These are phyloP conservation scores for Parus major DNA, from an alignment of 2,113 vertebrate genomes.

Conservation along the genomic window DNA sequence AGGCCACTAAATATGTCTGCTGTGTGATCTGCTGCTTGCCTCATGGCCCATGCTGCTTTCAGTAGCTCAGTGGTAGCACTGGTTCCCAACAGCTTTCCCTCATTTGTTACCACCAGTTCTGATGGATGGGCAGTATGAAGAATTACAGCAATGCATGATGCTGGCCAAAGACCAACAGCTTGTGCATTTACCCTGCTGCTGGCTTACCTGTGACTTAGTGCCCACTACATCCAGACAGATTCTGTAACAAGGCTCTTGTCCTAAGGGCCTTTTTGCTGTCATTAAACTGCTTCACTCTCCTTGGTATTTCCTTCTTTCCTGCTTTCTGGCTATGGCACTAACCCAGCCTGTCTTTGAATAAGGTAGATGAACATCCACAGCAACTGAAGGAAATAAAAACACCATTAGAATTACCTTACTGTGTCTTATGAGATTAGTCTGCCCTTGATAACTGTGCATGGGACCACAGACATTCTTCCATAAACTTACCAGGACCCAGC, in stretches of 20 bases:
- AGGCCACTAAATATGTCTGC: neutral
- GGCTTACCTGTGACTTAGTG: neutral
- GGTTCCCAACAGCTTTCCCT: neutral
- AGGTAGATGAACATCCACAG: neutral
- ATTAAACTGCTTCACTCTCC: neutral
- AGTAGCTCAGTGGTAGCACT: fast-evolving
- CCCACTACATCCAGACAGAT: neutral
- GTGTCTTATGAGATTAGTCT: neutral
- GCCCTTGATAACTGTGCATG: neutral
- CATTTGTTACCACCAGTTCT: neutral
- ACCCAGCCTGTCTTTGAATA: neutral
- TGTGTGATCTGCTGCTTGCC: neutral
- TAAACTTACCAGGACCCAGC: neutral
- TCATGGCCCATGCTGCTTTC: fast-evolving
- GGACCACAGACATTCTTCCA: neutral
- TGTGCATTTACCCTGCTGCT: too few species aligned
- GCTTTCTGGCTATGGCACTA: neutral
- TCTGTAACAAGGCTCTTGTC: neutral
- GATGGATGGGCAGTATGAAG: neutral
- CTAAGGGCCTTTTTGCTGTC: neutral
- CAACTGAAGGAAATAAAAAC: neutral
- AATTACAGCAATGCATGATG: fast-evolving
- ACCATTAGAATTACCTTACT: neutral
- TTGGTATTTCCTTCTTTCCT: neutral
- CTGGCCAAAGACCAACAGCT: neutral